Evolutionary conservation across 2,797 vertebrate species (phyloP).

Genomic region (Hypotaenidia okinawae): DNA sequence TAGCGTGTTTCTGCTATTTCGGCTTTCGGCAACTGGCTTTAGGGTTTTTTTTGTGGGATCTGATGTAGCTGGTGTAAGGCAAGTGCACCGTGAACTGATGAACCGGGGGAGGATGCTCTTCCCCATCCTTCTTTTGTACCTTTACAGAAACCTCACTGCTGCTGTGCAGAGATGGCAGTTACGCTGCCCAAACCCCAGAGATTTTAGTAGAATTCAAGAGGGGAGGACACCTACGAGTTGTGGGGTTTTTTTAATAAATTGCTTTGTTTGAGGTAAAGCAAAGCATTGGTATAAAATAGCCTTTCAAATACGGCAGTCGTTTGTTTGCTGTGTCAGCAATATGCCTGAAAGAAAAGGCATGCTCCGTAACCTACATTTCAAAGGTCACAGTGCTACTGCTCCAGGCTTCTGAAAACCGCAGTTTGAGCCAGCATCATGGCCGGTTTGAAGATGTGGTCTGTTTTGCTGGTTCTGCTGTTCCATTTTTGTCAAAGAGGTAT

Average conservation of each 20-base stretch:
- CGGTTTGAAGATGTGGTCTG: slow-evolving; percentile 5
- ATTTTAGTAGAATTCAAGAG: neutral
- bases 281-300: neutral
- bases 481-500: slow-evolving; percentile 23
- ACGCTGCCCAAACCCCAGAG: neutral
- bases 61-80: neutral
- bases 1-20: neutral
- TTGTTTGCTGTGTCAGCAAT: slow-evolving; percentile 54
- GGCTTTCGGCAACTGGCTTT: neutral
- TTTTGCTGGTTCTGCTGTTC: slow-evolving; percentile 28
- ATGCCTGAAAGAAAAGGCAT: neutral
- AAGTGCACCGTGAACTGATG: accelerated
- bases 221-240: neutral
- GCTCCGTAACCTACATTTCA: slow-evolving; percentile 45
- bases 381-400: slow-evolving; percentile 31
- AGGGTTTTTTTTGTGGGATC: too few relatives aligned
- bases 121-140: accelerated
- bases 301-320: neutral
- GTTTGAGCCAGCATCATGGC: slow-evolving; percentile 52
- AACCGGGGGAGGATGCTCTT: neutral
- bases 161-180: neutral
- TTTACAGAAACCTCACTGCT: neutral
- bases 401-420: neutral
- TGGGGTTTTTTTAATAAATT: too few relatives aligned
- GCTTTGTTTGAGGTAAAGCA: neutral